These are phyloP conservation scores for Luehdorfia chinensis DNA, from an alignment of 1,140 invertebrate species.

Conservation along the genomic window DNA sequence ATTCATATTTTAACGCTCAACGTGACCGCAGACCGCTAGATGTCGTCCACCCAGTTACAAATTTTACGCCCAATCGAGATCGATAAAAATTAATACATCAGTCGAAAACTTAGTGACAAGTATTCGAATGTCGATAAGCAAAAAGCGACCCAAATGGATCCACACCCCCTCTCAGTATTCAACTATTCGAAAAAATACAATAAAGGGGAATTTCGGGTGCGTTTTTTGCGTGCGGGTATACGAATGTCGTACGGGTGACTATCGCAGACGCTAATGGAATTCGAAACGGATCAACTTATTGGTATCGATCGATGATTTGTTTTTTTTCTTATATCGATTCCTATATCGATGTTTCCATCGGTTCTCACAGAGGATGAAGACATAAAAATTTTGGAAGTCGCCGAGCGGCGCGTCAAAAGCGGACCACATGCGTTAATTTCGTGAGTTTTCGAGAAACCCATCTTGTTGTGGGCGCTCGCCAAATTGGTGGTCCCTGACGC, in stretches of 20 bases:
- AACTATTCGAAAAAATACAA: constrained; percentile 45
- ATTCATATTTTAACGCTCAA: constrained; percentile 68
- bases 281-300: constrained; percentile 46
- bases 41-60: constrained; percentile 46
- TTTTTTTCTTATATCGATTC: constrained; percentile 40
- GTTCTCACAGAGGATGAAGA: constrained; percentile 71
- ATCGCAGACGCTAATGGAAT: constrained; percentile 48
- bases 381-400: constrained; percentile 67
- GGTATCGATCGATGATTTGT: constrained; percentile 38
- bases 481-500: constrained; percentile 71
- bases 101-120: constrained; percentile 29
- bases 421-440: constrained; percentile 64
- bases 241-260: constrained; percentile 66
- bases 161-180: constrained; percentile 34
- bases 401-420: constrained; percentile 58
- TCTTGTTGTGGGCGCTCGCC: constrained; percentile 48
- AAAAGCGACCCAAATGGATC: constrained; percentile 42
- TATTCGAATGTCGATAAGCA: constrained; percentile 32
- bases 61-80: constrained; percentile 70
- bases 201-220: constrained; percentile 51
- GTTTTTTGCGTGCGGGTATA: constrained; percentile 54
- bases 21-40: constrained; percentile 54
- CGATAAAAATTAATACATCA: constrained; percentile 71
- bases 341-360: constrained; percentile 43
- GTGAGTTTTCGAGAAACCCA: constrained; percentile 48